Conservation (phyloP, 2,888 invertebrate species). For the Platycheirus albimanus region DNA sequence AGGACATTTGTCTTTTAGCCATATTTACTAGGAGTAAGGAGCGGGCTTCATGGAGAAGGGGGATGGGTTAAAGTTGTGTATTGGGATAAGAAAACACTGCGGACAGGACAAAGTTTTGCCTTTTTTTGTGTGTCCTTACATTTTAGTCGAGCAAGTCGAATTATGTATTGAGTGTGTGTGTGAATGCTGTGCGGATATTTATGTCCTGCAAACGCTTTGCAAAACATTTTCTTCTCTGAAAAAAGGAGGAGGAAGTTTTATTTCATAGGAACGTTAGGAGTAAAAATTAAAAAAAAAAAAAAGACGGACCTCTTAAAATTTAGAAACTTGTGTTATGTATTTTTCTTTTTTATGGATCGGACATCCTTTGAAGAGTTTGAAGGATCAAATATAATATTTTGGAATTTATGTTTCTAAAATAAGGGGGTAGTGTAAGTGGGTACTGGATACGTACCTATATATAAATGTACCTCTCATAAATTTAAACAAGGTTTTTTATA, state of each 20-base stretch:
- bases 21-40: too few relatives aligned
- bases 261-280: too few relatives aligned
- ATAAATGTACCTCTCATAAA: not conserved
- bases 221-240: not conserved
- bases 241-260: not conserved
- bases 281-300: not conserved
- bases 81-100: constrained; percentile 9
- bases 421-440: not conserved
- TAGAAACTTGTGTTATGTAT: constrained; percentile 1
- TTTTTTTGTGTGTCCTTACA: not conserved
- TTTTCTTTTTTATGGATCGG: not conserved
- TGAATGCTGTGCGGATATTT: not conserved
- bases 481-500: not conserved
- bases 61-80: not conserved
- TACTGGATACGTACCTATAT: too few relatives aligned
- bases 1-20: constrained; percentile 18
- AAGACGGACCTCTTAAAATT: not conserved
- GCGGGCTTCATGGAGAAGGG: too few relatives aligned
- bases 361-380: constrained; percentile 4
- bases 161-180: too few relatives aligned
- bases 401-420: not conserved
- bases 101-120: not conserved
- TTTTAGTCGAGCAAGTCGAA: not conserved
- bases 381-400: not conserved
- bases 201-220: not conserved